Percentiles rank a stretch among this genome's conserved stretches.
Conservation (phyloP, 2,113 vertebrate species). For the Corvus moneduloides region DNA sequence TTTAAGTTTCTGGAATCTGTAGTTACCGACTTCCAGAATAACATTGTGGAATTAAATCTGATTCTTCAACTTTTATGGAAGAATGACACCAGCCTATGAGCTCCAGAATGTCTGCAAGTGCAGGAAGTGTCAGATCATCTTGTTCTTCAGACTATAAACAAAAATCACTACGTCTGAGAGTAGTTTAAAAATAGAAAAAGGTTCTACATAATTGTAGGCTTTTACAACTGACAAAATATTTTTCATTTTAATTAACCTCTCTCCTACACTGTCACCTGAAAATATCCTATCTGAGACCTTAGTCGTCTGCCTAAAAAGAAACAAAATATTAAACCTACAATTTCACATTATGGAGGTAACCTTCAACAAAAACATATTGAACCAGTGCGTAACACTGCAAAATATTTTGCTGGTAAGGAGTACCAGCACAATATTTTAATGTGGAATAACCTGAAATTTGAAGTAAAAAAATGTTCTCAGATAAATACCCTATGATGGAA, state of each 20-base stretch:
- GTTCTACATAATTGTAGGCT: slow-evolving; percentile 12
- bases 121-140: slow-evolving; percentile 26
- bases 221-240: slow-evolving; percentile 39
- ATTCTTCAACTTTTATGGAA: neutral
- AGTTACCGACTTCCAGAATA: neutral
- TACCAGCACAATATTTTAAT: neutral
- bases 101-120: neutral
- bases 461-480: neutral
- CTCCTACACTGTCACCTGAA: neutral
- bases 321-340: slow-evolving; percentile 10
- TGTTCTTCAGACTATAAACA: slow-evolving; percentile 45
- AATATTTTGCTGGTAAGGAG: neutral
- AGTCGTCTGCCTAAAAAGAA: neutral
- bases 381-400: neutral
- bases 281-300: slow-evolving; percentile 1
- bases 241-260: slow-evolving; percentile 43
- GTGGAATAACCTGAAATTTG: neutral
- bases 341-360: neutral
- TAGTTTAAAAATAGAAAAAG: slow-evolving; percentile 16
- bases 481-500: neutral
- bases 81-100: neutral
- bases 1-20: neutral
- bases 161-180: slow-evolving; percentile 31
- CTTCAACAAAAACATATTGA: neutral
- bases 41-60: neutral